A percentile compares a stretch with the other conserved stretches of the same genome.
These are phyloP conservation scores for Drosophila mojavensis DNA, from an alignment of 1,140 invertebrate genomes.

Conservation along the genomic window DNA sequence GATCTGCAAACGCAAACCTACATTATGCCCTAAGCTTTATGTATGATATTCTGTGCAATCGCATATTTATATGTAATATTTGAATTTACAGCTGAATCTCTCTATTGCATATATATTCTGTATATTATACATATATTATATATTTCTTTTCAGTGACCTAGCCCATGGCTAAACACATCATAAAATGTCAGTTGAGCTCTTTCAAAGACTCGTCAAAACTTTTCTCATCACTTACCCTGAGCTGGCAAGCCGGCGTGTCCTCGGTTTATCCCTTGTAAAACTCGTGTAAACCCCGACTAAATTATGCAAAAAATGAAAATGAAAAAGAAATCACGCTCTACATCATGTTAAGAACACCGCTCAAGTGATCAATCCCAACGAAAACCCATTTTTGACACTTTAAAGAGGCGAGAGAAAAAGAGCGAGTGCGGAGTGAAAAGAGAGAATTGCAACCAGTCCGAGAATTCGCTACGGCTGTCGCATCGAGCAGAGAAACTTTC, in stretches of 20 bases:
- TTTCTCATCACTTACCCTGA: conserved; percentile 48
- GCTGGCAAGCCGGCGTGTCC: conserved; percentile 21
- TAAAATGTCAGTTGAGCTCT: conserved; percentile 7
- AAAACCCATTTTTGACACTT: conserved; percentile 62
- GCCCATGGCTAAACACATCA: not conserved
- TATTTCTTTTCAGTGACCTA: not conserved
- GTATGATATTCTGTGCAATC: no score
- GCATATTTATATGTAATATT: no score
- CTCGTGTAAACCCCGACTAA: conserved; percentile 64
- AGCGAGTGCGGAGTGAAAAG: conserved; percentile 10
- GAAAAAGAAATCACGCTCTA: conserved; percentile 45
- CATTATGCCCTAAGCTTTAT: no score
- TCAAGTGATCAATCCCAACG: conserved; percentile 72
- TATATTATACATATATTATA: not conserved
- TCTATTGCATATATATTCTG: no score
- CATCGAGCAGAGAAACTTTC: conserved; percentile 45
- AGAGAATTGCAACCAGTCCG: conserved; percentile 51
- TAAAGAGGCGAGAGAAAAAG: conserved; percentile 28
- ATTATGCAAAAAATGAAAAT: conserved; percentile 69
- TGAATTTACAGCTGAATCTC: no score
- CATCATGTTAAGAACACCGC: conserved; percentile 55
- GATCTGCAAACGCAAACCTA: no score
- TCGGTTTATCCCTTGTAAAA: conserved; percentile 60
- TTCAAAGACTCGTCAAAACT: conserved; percentile 1
- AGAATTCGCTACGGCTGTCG: conserved; percentile 71